Base-by-base conservation (phyloP, 2,113 vertebrate species). In the Sorex araneus region DNA sequence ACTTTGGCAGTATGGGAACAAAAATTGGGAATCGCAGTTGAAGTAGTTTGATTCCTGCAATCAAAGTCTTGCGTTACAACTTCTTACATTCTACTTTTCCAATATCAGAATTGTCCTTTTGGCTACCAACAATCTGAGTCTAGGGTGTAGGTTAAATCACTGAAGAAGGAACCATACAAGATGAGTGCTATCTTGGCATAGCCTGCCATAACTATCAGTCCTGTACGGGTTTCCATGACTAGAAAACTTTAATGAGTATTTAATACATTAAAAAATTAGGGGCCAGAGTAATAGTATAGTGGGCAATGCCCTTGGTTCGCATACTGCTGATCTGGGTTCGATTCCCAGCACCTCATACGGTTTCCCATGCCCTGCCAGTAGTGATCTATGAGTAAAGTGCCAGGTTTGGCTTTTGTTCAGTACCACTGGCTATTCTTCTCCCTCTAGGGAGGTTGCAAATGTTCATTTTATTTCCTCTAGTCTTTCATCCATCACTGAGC, bases 11-110 rank as follows among this genome's bases (percentile, higher is more conserved):
- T 71, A 43, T 28, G 87, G 66, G 25, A 60, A n/a, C 30, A 21
- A 19, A 40, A 40, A 3, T 23, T 57, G 43, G 34, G 40, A 67
- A 21, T 15, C 43, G 77, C 16, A 21, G 30, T 3, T 40, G 40
- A 64, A 90, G 69, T 15, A 43, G 74, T 13, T 27, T 50, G 32
- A 60, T 40, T 50, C 57, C 32, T 3, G 30, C 45, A 15, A 67
- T 76, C 54, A 89, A 36, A 77, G 3, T 32, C 40, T 81, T 82
- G 34, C 43, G 8, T 23, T 87, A 75, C 40, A 95, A 30, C n/a
- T 36, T n/a, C 34, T 87, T 76, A 84, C 70, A 73, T 50, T 81
- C 23, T 67, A 8, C 32, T 76, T 83, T 91, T 91, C 47, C 45
- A 84, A 74, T 40, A 18, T 67, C 34, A 70, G 5, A 82, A 34